Evolutionary conservation across 1,140 invertebrate species (phyloP).

Genomic region (Achatina immaculata): DNA sequence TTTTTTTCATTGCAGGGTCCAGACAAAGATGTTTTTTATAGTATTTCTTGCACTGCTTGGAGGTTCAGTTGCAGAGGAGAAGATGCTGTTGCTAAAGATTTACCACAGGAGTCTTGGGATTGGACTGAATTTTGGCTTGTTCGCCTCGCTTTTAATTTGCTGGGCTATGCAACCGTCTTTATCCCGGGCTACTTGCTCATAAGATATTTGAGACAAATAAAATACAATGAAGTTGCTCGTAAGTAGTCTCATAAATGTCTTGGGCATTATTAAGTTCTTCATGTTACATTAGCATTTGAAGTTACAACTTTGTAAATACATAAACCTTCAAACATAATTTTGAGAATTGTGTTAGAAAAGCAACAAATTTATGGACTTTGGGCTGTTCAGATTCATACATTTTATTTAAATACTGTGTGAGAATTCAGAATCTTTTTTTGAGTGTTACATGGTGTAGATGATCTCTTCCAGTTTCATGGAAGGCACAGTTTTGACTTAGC

Average conservation of each 20-base stretch:
- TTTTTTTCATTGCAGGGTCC: background rate
- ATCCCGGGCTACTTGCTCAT: conserved; percentile 88
- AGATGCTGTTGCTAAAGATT: background rate
- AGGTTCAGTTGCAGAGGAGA: conserved; percentile 9
- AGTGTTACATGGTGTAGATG: no score
- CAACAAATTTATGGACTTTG: no score
- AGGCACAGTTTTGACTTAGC: no score
- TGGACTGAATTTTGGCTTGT: conserved; percentile 81
- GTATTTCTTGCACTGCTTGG: conserved; percentile 7
- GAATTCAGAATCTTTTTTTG: no score
- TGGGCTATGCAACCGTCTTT: conserved; percentile 91
- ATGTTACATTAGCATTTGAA: no score
- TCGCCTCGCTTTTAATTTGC: conserved; percentile 80
- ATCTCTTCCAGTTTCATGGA: no score
- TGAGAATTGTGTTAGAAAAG: no score
- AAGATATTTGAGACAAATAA: conserved; percentile 84
- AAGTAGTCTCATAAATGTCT: no score
- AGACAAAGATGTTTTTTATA: background rate
- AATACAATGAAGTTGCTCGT: conserved; percentile 86
- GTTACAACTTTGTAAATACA: background rate
- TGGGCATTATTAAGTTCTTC: no score
- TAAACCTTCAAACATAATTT: no score
- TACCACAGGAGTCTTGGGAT: background rate
- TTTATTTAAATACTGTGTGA: no score
- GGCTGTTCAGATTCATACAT: no score